Conservation (phyloP, 2,888 invertebrate genomes). For the Drosophila algonquin region DNA sequence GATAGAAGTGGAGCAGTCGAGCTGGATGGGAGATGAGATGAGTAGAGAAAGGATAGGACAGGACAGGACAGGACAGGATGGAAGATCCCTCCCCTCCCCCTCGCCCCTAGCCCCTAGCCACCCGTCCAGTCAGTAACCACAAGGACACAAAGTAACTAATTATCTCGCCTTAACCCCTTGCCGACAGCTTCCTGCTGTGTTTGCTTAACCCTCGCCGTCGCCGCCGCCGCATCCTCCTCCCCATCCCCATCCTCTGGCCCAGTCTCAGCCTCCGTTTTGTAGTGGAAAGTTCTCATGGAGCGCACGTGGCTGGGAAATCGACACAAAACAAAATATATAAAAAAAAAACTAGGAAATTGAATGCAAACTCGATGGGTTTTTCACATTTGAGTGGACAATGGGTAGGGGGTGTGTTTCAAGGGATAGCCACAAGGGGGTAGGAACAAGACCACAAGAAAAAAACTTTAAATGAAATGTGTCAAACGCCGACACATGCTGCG, state of each 20-base stretch:
- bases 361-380: conserved; percentile 54
- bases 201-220: conserved; percentile 45
- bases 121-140: conserved; percentile 37
- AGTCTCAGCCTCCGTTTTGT: conserved; percentile 8
- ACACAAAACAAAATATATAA: conserved; percentile 22
- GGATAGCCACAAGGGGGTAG: neutral
- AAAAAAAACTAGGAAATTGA: conserved; percentile 46
- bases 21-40: conserved; percentile 1
- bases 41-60: neutral
- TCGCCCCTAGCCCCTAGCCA: too few species aligned
- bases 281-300: conserved; percentile 11
- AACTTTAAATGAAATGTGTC: conserved; percentile 71
- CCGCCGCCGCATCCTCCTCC: conserved; percentile 2
- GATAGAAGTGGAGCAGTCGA: neutral
- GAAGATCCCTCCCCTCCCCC: too few species aligned
- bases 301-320: conserved; percentile 46
- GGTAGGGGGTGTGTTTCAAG: neutral
- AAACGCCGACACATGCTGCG: conserved; percentile 61
- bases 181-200: conserved; percentile 51
- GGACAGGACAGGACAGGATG: neutral
- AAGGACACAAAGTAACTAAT: conserved; percentile 77
- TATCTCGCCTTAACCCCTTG: conserved; percentile 68
- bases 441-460: neutral
- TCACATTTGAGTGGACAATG: conserved; percentile 64
- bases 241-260: neutral